Evolutionary conservation across 2,888 invertebrate species (phyloP), one percentile per base, ranked within the genome.

Genomic region (Acanthococcus lagerstroemiae): DNA sequence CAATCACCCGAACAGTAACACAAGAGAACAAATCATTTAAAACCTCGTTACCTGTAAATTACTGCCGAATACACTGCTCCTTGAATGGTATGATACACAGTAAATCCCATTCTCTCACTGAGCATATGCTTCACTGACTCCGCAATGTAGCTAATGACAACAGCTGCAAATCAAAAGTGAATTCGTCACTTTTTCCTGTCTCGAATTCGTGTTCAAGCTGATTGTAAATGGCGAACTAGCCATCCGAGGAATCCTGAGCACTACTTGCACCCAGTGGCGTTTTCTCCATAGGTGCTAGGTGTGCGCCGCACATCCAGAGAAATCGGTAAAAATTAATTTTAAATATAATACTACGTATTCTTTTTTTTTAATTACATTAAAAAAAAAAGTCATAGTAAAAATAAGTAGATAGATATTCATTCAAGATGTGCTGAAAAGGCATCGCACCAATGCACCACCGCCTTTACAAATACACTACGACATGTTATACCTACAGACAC

Each of bases 61-160:
- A 86, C 79, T 4, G 81, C 78, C 0, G 88, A 84, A 21, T 90
- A 74, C 19, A 87, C 75, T 0, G 80, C 60, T 0, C 86, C 90
- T 57, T 87, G 73, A 30, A 84, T 73, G 65, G 81, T 78, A 73
- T 93, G 90, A 74, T 87, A 86, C 44, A 87, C 71, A 0, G 82
- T 81, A 57, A 77, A 77, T 1, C 83, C 81, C 5, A 83, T 72
- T 70, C 79, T 80, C 12, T 78, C 76, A 7, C 80, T 80, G 27
- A 86, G 76, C 65, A 82, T 76, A 68, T 80, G 77, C 66, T 79
- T 77, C 69, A 88, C 74, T 73, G 80, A 81, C 69, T 82, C 81
- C 27, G 90, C 77, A 24, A 91, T 76, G 73, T 89, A 90, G 77
- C 89, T 87, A 52, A 91, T 80, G 69, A 90, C 83, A 60, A 92